Evolutionary conservation across 2,888 invertebrate genomes (phyloP).

Genomic region (Dynastes hyllus): DNA sequence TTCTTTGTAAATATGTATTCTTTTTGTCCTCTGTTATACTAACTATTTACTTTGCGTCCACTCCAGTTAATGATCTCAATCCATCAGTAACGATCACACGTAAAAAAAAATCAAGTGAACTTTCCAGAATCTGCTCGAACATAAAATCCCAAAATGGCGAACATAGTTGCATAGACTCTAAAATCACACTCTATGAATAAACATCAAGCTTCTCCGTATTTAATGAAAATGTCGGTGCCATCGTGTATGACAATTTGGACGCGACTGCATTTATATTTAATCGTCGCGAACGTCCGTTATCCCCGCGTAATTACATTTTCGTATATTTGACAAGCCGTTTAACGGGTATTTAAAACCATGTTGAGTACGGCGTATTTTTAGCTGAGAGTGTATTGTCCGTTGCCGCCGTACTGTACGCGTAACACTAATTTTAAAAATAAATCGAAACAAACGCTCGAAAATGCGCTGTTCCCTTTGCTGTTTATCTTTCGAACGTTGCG

Average conservation of each 20-base stretch:
- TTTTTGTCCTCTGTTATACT: too few relatives aligned
- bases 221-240: conserved; percentile 9
- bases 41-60: too few relatives aligned
- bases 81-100: too few relatives aligned
- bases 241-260: conserved; percentile 17
- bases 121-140: too few relatives aligned
- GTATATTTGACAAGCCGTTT: conserved; percentile 37
- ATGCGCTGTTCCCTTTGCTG: too few relatives aligned
- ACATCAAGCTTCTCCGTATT: neutral
- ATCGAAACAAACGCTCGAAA: conserved; percentile 15
- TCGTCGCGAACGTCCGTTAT: conserved; percentile 17
- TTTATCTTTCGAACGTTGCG: neutral
- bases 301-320: conserved; percentile 34
- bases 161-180: too few relatives aligned
- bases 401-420: neutral
- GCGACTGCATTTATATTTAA: conserved; percentile 26
- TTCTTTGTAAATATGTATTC: too few relatives aligned
- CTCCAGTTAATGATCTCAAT: too few relatives aligned
- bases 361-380: conserved; percentile 22
- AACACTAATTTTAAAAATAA: conserved; percentile 35
- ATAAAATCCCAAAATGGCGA: too few relatives aligned
- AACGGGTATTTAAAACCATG: conserved; percentile 32
- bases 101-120: too few relatives aligned
- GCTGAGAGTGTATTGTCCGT: conserved; percentile 39
- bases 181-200: too few relatives aligned